Evolutionary conservation across 2,797 vertebrate genomes (phyloP), one percentile per base, ranked within the genome.

Genomic region (Acomys russatus): DNA sequence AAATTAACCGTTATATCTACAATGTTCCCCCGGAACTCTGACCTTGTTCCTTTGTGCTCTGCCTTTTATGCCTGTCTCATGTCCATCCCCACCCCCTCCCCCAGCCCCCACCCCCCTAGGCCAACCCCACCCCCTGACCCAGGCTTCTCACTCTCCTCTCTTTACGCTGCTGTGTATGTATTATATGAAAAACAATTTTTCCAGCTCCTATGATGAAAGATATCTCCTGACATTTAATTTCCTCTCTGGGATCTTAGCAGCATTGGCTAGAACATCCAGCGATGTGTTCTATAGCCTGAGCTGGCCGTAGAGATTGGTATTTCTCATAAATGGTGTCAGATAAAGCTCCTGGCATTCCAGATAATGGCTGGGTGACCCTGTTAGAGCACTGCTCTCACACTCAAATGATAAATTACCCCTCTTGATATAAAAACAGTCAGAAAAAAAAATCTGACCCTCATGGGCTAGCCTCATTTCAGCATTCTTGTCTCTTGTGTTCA

Each of bases 181-280:
- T 9, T 61, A 33, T 49, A 44, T 44, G 86, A 88, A 22, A n/a
- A 76, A 22, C 6, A 28, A 44, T 74, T 76, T 71, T 76, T 44
- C 70, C 54, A 61, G n/a, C 70, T 61, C 2, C 86, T 76, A 22
- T 23, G 70, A 74, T 74, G 44, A 85, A 95, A n/a, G 56, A 35
- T 30, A 63, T 84, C 59, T 95, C 6, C 6, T 38, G 70, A 49
- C 92, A 88, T 96, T 97, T 93, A 94, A 90, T 95, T 96, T 96
- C 85, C 63, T 79, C 86, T 63, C 4, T 33, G 71, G 10, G 66
- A 82, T 90, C 76, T 92, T 68, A 63, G 28, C 71, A 33, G 92
- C 20, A 71, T 76, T 6, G 28, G 44, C 11, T 59, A 64, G 66
- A 95, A 94, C 49, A 77, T 80, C 49, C 54, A 84, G 28, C 38